Evolutionary conservation across 2,888 invertebrate genomes (phyloP).

Genomic region (Drosophila falleni): DNA sequence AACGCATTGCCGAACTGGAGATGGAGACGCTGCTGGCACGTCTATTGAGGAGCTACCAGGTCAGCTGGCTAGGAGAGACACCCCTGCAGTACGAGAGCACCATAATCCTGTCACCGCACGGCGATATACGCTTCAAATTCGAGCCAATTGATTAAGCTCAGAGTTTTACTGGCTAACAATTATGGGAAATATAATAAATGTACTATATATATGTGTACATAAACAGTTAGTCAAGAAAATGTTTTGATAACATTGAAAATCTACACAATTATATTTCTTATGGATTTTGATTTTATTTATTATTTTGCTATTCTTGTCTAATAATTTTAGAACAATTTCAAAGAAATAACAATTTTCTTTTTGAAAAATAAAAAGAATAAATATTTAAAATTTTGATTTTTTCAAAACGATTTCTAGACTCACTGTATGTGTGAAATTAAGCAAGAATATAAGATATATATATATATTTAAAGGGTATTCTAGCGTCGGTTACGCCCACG

Average conservation of each 20-base stretch:
- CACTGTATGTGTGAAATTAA: slow-evolving; percentile 7
- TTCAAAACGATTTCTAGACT: too few relatives aligned
- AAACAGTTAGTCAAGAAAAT: too few relatives aligned
- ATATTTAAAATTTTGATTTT: too few relatives aligned
- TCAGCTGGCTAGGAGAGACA: slow-evolving; percentile 71
- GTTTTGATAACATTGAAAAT: too few relatives aligned
- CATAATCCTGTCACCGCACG: slow-evolving; percentile 82
- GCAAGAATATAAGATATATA: not conserved
- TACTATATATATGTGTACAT: not conserved
- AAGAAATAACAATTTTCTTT: too few relatives aligned
- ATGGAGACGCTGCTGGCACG: slow-evolving; percentile 87
- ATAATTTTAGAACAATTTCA: too few relatives aligned
- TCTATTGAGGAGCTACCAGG: slow-evolving; percentile 80
- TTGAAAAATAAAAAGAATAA: too few relatives aligned
- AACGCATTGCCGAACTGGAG: slow-evolving; percentile 91
- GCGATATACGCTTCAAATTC: slow-evolving; percentile 84
- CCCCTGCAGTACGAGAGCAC: slow-evolving; percentile 76
- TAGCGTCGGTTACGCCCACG: slow-evolving; percentile 78
- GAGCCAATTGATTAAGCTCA: slow-evolving; percentile 62
- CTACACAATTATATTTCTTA: too few relatives aligned
- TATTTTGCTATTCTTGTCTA: too few relatives aligned
- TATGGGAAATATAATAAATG: slow-evolving; percentile 40
- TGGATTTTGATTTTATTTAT: too few relatives aligned
- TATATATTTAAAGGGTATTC: not conserved
- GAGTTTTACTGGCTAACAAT: slow-evolving; percentile 58